phyloP scores from a whole-genome alignment of 2,113 vertebrate genomes.

The Spea bombifrons region DNA sequence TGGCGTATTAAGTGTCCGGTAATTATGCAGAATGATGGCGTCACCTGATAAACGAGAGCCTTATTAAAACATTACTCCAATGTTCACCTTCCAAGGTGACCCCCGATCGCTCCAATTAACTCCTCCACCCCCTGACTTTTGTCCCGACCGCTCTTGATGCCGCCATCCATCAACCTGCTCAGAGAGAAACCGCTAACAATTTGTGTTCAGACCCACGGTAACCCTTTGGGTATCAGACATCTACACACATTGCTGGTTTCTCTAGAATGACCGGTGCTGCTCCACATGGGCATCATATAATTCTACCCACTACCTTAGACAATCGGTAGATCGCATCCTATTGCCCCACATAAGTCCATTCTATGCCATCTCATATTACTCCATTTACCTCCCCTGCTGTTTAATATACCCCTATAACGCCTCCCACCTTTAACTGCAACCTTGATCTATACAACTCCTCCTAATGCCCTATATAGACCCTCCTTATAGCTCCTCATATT shows the following conservation, averaged over 20 bases:
- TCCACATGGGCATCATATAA: background rate
- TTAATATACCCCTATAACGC: background rate
- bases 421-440: too few species aligned
- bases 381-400: background rate
- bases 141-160: constrained; percentile 5
- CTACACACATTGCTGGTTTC: too few species aligned
- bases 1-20: constrained; percentile 35
- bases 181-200: background rate
- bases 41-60: constrained; percentile 37
- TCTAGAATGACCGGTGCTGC: background rate
- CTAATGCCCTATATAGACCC: background rate
- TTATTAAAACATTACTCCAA: constrained; percentile 47
- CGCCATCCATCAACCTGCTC: constrained; percentile 43
- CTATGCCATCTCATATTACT: too few species aligned
- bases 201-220: background rate
- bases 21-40: constrained; percentile 45
- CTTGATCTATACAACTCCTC: background rate
- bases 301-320: background rate
- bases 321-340: background rate
- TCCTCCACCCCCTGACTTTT: constrained; percentile 46
- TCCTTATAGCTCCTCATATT: constrained; percentile 4
- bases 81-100: constrained; percentile 46
- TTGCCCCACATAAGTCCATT: background rate
- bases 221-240: background rate
- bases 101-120: constrained; percentile 40